Conservation (phyloP, 2,797 vertebrate genomes). For the Acropternis orthonyx region DNA sequence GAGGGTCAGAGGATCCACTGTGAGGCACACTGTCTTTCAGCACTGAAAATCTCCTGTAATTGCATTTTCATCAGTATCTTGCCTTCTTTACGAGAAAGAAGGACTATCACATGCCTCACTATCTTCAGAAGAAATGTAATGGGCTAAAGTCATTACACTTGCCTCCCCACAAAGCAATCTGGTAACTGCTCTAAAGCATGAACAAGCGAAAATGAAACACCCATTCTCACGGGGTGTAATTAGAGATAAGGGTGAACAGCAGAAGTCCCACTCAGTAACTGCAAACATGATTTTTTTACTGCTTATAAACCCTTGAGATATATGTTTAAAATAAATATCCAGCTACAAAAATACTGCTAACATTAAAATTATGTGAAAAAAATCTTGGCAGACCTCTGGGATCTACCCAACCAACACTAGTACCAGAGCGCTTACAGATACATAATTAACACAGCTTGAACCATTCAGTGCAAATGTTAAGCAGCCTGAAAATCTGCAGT, state of each 20-base stretch:
- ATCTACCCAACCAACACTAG: not conserved
- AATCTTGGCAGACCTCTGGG: not conserved
- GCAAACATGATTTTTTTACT: not conserved
- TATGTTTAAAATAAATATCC: not conserved
- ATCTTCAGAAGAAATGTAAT: not conserved
- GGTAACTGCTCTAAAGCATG: not conserved
- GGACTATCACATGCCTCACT: not conserved
- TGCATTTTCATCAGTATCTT: not conserved
- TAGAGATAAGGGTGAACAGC: constrained; percentile 7
- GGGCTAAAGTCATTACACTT: not conserved
- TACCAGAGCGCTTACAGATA: not conserved
- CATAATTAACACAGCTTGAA: constrained; percentile 37
- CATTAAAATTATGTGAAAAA: constrained; percentile 9
- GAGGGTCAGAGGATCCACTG: not conserved
- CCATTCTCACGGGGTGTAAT: not conserved
- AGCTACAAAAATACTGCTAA: not conserved
- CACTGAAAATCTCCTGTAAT: not conserved
- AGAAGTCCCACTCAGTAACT: not conserved
- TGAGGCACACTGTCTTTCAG: not conserved
- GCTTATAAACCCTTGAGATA: not conserved
- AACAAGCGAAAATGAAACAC: constrained; percentile 10
- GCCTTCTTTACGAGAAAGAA: not conserved
- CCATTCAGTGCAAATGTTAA: not conserved
- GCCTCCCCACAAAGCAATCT: not conserved
- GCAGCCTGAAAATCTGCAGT: constrained; percentile 10